These are phyloP conservation scores for Bemisia tabaci DNA, from an alignment of 1,140 invertebrate genomes.

Conservation along the genomic window DNA sequence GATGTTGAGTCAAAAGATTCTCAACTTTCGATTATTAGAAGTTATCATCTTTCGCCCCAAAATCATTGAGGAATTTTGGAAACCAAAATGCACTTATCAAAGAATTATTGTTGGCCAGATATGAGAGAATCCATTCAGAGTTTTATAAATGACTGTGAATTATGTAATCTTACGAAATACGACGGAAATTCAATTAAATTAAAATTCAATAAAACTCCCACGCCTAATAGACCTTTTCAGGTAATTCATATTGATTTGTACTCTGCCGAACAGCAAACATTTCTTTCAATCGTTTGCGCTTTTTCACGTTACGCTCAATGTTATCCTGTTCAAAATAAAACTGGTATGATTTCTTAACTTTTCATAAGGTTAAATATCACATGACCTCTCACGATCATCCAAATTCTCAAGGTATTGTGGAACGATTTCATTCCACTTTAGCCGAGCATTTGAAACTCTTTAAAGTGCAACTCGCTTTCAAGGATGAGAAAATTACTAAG, in stretches of 20 bases:
- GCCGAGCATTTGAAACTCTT: constrained; percentile 31
- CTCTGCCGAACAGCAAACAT: background rate
- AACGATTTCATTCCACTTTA: constrained; percentile 30
- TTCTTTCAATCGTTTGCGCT: background rate
- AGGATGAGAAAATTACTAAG: too few species aligned
- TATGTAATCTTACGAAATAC: constrained; percentile 15
- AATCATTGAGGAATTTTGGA: constrained; percentile 10
- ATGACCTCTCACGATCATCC: constrained; percentile 23
- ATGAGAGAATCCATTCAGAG: constrained; percentile 5
- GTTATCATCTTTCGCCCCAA: constrained; percentile 5
- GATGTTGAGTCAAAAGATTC: background rate
- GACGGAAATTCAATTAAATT: constrained; percentile 7
- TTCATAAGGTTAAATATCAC: constrained; percentile 26
- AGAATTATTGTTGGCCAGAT: constrained; percentile 10
- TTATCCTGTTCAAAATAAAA: background rate
- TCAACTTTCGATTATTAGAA: background rate
- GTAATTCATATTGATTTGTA: background rate
- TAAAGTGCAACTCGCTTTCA: too few species aligned
- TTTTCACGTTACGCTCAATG: background rate
- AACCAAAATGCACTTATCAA: background rate
- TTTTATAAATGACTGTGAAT: constrained; percentile 11
- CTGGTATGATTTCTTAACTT: too few species aligned
- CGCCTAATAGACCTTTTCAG: constrained; percentile 4
- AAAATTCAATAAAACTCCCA: constrained; percentile 18
- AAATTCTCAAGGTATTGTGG: constrained; percentile 17